These are phyloP conservation scores for Gallinago solitaria DNA, from an alignment of 2,797 vertebrate species.

Conservation along the genomic window DNA sequence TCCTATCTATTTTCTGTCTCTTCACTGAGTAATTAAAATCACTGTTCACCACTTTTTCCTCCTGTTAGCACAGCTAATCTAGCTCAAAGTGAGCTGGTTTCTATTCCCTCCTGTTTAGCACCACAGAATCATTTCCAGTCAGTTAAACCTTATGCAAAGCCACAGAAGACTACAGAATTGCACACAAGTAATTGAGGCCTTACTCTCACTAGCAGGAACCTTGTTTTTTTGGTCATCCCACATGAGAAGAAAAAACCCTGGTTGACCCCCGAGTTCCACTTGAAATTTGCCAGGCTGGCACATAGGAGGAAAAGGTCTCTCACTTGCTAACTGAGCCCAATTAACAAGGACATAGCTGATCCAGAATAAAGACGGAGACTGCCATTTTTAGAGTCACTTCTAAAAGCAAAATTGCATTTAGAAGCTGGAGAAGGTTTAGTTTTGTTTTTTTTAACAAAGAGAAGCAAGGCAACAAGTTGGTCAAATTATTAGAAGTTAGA, in stretches of 20 bases:
- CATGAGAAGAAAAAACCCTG: not conserved
- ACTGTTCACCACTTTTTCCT: not conserved
- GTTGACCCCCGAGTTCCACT: not conserved
- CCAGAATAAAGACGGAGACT: not conserved
- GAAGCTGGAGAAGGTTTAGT: not conserved
- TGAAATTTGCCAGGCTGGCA: not conserved
- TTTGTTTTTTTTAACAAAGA: not conserved
- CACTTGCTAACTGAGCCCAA: not conserved
- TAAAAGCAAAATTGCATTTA: not conserved
- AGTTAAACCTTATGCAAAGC: not conserved
- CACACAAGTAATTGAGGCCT: not conserved
- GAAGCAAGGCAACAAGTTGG: not conserved
- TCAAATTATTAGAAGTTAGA: not conserved
- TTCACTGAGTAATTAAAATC: slow-evolving; percentile 15
- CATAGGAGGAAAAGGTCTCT: not conserved
- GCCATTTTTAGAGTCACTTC: slow-evolving; percentile 11
- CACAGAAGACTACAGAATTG: not conserved
- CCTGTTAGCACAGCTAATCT: not conserved
- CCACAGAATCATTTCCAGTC: not conserved
- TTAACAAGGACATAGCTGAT: not conserved
- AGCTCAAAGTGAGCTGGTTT: not conserved
- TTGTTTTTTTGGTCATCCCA: not conserved
- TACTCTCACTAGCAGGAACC: not conserved
- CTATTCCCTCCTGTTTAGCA: not conserved
- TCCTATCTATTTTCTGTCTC: not conserved